Conservation (phyloP, 2,888 invertebrate species). For the Cactoblastis cactorum region DNA sequence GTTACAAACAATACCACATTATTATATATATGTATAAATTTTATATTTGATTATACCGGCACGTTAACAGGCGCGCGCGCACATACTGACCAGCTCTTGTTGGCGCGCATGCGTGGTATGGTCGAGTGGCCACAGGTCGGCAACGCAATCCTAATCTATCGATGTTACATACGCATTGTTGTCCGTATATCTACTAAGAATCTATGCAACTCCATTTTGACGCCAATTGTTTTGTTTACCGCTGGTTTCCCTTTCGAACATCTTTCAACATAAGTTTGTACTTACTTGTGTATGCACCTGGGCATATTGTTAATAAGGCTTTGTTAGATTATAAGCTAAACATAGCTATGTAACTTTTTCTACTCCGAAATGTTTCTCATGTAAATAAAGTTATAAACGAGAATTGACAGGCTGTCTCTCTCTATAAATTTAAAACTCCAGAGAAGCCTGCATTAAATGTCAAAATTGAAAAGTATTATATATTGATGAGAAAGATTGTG, state of each 20-base stretch:
- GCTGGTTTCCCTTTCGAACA: slow-evolving; percentile 34
- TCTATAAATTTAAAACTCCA: no score
- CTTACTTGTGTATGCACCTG: no score
- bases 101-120: slow-evolving; percentile 10
- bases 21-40: background rate
- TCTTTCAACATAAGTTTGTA: slow-evolving; percentile 21
- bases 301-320: no score
- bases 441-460: no score
- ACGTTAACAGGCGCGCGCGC: slow-evolving; percentile 19
- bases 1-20: slow-evolving; percentile 14
- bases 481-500: no score
- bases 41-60: slow-evolving; percentile 14
- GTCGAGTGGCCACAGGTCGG: slow-evolving; percentile 43
- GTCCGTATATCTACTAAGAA: slow-evolving; percentile 55
- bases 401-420: no score
- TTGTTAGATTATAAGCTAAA: no score
- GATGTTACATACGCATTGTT: slow-evolving; percentile 68
- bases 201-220: slow-evolving; percentile 49
- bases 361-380: no score
- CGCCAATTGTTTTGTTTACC: slow-evolving; percentile 27
- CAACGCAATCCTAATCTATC: slow-evolving; percentile 40
- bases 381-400: no score
- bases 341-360: no score
- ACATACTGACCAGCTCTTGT: slow-evolving; percentile 23
- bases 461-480: no score